These are phyloP conservation scores for Drosophila anomalata DNA, from an alignment of 2,888 invertebrate species.

Conservation along the genomic window DNA sequence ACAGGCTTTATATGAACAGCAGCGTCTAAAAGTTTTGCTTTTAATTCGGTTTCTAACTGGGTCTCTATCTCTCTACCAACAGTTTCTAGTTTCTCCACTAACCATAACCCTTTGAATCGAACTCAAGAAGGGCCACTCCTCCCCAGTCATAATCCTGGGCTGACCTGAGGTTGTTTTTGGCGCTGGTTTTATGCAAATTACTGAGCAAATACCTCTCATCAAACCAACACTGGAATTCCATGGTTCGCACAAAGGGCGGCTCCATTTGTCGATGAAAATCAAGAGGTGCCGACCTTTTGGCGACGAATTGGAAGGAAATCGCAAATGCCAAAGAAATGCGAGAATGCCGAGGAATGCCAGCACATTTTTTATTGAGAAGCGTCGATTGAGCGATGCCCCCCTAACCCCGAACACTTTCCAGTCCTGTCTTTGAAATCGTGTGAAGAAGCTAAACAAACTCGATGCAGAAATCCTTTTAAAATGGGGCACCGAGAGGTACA, in stretches of 20 bases:
- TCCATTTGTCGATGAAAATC: conserved; percentile 57
- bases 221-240: conserved; percentile 18
- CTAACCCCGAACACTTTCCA: not conserved
- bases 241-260: conserved; percentile 38
- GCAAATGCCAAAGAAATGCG: conserved; percentile 31
- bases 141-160: not conserved
- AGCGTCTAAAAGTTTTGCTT: not conserved
- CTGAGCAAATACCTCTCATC: conserved; percentile 27
- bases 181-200: conserved; percentile 35
- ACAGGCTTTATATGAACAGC: not conserved
- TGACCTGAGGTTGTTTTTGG: conserved; percentile 12
- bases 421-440: conserved; percentile 12
- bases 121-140: not conserved
- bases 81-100: not conserved
- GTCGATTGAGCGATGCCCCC: conserved; percentile 63
- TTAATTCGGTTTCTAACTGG: not conserved
- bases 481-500: conserved; percentile 10
- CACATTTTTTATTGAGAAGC: conserved; percentile 66
- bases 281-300: conserved; percentile 46
- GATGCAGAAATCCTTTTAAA: conserved; percentile 55
- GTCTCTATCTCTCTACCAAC: not conserved
- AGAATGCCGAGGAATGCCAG: conserved; percentile 56
- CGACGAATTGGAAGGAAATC: not conserved
- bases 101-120: too few species aligned
- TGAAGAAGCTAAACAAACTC: conserved; percentile 66